Percentiles rank a stretch among this genome's conserved stretches.
Conservation (phyloP, 2,888 invertebrate species). For the Galerucella calmariensis region DNA sequence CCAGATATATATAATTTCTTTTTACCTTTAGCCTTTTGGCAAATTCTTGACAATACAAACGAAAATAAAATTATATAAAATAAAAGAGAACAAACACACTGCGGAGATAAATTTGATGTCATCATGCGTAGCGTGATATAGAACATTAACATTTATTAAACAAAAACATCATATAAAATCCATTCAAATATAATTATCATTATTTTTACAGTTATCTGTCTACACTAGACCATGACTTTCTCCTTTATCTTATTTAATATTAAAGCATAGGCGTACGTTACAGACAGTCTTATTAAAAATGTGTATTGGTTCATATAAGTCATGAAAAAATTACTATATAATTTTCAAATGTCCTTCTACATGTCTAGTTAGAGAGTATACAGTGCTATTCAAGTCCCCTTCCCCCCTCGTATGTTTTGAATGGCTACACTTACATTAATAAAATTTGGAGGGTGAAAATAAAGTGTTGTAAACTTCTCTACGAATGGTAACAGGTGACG, state of each 20-base stretch:
- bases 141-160: conserved; percentile 36
- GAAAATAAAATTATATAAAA: neutral
- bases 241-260: conserved; percentile 43
- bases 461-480: too few relatives aligned
- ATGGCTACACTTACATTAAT: too few relatives aligned
- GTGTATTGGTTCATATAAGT: too few relatives aligned
- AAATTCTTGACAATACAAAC: neutral
- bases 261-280: neutral
- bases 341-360: too few relatives aligned
- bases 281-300: neutral
- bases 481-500: too few relatives aligned
- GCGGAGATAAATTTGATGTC: conserved; percentile 10
- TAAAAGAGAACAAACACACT: conserved; percentile 4
- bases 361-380: too few relatives aligned
- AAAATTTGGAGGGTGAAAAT: too few relatives aligned
- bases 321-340: too few relatives aligned
- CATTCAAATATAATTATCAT: conserved; percentile 42
- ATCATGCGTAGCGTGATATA: conserved; percentile 15
- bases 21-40: neutral
- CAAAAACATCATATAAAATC: conserved; percentile 33
- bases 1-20: conserved; percentile 1
- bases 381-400: too few relatives aligned
- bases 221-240: conserved; percentile 45
- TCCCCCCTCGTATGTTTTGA: too few relatives aligned
- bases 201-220: conserved; percentile 43